Evolutionary conservation across 1,140 invertebrate genomes (phyloP).

Genomic region (Drosophila simulans): DNA sequence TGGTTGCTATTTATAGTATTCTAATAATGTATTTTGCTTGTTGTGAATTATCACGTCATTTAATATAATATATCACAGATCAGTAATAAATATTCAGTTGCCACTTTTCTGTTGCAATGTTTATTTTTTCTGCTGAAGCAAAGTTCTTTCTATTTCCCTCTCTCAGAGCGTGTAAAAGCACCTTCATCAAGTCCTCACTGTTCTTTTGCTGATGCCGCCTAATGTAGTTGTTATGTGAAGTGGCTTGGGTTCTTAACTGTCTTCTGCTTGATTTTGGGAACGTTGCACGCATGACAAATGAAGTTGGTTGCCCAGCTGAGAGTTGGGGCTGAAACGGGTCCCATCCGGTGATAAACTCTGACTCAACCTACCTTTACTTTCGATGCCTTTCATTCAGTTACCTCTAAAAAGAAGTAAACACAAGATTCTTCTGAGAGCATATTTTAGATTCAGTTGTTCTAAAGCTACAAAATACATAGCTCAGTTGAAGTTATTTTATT

Average conservation of each 20-base stretch:
- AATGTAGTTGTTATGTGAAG: slow-evolving; percentile 63
- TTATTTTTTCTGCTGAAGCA: too few relatives aligned
- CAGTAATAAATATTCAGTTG: too few relatives aligned
- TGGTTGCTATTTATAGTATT: background rate
- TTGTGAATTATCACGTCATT: too few relatives aligned
- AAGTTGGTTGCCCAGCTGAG: slow-evolving; percentile 25
- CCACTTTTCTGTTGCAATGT: too few relatives aligned
- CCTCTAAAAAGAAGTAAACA: background rate
- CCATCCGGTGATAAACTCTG: slow-evolving; percentile 35
- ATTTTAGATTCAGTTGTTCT: background rate
- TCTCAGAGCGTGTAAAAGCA: background rate
- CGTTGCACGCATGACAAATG: slow-evolving; percentile 67
- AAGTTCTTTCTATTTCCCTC: background rate
- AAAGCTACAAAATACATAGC: background rate
- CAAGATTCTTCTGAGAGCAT: background rate
- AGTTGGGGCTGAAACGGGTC: slow-evolving; percentile 20
- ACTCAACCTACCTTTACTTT: slow-evolving; percentile 20
- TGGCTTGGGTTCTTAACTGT: slow-evolving; percentile 26
- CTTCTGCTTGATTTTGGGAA: slow-evolving; percentile 22
- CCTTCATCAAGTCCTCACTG: slow-evolving; percentile 8
- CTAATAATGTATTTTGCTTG: too few relatives aligned
- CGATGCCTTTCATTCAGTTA: slow-evolving; percentile 2
- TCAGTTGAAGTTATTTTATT: background rate
- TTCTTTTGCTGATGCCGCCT: slow-evolving; percentile 19
- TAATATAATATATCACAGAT: too few relatives aligned